Conservation (phyloP, 2,888 invertebrate genomes). For the Nebria salina region DNA sequence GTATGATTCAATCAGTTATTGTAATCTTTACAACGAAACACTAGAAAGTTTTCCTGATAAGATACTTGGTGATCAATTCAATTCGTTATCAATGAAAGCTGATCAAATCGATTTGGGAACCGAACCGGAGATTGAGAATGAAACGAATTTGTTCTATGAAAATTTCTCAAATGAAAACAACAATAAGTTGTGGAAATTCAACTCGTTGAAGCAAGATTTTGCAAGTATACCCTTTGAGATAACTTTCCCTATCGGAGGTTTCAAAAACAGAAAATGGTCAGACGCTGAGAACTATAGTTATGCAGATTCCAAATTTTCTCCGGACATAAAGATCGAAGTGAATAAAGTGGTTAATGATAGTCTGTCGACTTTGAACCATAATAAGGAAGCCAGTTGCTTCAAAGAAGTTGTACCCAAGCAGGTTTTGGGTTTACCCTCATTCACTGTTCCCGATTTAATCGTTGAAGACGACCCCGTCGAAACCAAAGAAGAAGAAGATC, state of each 20-base stretch:
- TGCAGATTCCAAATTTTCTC: conserved; percentile 62
- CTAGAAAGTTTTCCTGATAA: conserved; percentile 52
- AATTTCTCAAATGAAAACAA: conserved; percentile 56
- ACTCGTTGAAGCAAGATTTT: conserved; percentile 18
- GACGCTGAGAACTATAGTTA: conserved; percentile 57
- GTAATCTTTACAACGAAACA: conserved; percentile 54
- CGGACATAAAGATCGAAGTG: conserved; percentile 51
- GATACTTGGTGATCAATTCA: conserved; percentile 42
- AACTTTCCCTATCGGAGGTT: conserved; percentile 18
- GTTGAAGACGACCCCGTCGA: conserved; percentile 30
- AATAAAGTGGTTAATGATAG: conserved; percentile 28
- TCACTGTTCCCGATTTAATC: conserved; percentile 37
- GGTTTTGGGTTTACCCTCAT: conserved; percentile 45
- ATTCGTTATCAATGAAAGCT: conserved; percentile 33
- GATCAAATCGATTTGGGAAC: conserved; percentile 29
- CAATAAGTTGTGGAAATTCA: conserved; percentile 17
- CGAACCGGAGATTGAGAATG: conserved; percentile 55
- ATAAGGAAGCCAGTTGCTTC: conserved; percentile 71
- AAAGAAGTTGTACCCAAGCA: conserved; percentile 66
- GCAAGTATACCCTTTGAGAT: conserved; percentile 39
- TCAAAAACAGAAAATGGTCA: conserved; percentile 47
- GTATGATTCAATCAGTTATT: conserved; percentile 42
- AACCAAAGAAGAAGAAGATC: conserved; percentile 70
- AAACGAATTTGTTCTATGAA: conserved; percentile 60
- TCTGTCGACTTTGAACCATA: conserved; percentile 65